Base-by-base conservation (phyloP, 2,113 vertebrate genomes). In the Psophia crepitans region DNA sequence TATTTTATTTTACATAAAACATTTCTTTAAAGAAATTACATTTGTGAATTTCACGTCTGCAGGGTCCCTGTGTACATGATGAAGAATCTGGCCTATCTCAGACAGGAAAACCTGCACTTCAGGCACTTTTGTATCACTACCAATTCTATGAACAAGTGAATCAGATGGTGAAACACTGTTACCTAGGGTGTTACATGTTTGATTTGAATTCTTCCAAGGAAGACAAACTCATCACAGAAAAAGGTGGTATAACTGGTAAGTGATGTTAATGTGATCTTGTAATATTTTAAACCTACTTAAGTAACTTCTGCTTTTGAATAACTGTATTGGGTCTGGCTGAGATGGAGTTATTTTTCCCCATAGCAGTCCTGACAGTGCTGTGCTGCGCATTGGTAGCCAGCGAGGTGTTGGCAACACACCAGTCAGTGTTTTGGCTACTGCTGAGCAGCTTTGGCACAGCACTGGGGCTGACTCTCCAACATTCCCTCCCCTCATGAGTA, bases 1-100 rank as follows among this genome's bases (percentile, higher is more conserved):
- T 56, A 19, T 80, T 88, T 46, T 70, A 5, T 30, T 88, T 46
- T 70, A 5, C 27, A 6, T 37, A 28, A 49, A 81, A 54, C 9
- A 56, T 54, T 91, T 14, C 14, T 84, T 46, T 49, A 32, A 81
- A 43, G 3, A 63, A 88, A 41, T 65, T 0, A 33, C 66, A 6
- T 81, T 46, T 48, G 27, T 83, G 49, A 44, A 90, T 61, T 75
- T 89, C 33, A 18, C 79, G n/a, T 79, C 53, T 87, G 19, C 85
- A 99, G 99, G 99, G 99, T 39, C 99, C 99, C 2, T 99, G 98
- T 97, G 99, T 99, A 57, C 98, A 99, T 4, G 99, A 99, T 87
- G 99, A 99, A 95, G 99, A 98, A 53, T 98, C 99, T 18, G 99
- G 99, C 33, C 58, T 99, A 65, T 99, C 98, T 24, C 97, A 99